Conservation (phyloP, 2,888 invertebrate genomes). For the Ophraella communa region DNA sequence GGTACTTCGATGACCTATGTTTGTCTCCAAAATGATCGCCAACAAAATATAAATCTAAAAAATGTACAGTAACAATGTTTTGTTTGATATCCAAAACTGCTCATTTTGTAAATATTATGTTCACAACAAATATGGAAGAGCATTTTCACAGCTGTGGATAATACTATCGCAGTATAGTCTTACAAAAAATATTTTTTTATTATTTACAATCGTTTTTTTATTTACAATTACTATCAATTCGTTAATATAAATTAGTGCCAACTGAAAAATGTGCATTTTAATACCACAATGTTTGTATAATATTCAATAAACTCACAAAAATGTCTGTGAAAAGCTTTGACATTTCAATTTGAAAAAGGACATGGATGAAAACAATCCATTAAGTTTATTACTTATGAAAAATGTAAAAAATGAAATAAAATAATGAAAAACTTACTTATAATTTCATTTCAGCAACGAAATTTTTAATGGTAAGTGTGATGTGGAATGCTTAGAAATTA, state of each 20-base stretch:
- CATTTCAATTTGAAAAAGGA: too few relatives aligned
- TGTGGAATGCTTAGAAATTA: too few relatives aligned
- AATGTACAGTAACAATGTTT: not conserved
- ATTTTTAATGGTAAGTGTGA: too few relatives aligned
- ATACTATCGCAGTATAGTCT: conserved; percentile 1
- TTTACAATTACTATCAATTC: not conserved
- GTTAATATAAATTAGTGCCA: not conserved
- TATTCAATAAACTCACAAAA: too few relatives aligned
- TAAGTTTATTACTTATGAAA: too few relatives aligned
- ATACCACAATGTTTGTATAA: too few relatives aligned
- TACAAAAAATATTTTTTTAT: not conserved
- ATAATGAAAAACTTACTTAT: too few relatives aligned
- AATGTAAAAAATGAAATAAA: too few relatives aligned
- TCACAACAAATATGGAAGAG: conserved; percentile 1
- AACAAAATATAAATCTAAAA: not conserved
- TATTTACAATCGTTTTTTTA: not conserved
- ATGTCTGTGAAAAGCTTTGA: too few relatives aligned
- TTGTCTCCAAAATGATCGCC: not conserved
- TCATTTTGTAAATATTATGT: not conserved
- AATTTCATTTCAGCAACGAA: too few relatives aligned
- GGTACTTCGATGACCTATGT: not conserved
- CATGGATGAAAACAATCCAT: too few relatives aligned
- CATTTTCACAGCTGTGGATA: conserved; percentile 3
- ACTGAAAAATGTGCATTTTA: not conserved
- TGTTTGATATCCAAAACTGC: not conserved